phyloP scores from a whole-genome alignment of 2,888 invertebrate genomes.

The Andrena flavipes region DNA sequence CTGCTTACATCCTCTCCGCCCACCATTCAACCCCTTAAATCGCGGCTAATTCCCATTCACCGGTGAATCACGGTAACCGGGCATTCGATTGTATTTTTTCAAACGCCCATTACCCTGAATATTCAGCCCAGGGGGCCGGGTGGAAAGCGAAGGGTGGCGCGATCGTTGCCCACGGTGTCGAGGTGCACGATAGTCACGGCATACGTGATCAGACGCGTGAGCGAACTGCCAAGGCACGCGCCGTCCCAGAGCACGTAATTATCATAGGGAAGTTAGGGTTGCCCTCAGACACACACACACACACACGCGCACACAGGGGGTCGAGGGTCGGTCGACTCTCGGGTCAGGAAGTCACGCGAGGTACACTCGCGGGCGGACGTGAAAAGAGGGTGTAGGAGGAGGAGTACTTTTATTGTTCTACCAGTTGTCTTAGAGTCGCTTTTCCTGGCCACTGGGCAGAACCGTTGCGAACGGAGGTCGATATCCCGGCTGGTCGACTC shows the following conservation, averaged over 20 bases:
- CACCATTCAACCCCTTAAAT: not conserved
- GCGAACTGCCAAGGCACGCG: constrained; percentile 80
- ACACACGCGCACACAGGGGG: constrained; percentile 33
- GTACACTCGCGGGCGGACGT: constrained; percentile 63
- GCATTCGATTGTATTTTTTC: constrained; percentile 58
- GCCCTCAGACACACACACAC: constrained; percentile 51
- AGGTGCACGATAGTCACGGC: constrained; percentile 79
- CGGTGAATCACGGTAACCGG: constrained; percentile 51
- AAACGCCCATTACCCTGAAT: constrained; percentile 40
- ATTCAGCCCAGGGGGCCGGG: constrained; percentile 29
- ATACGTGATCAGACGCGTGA: constrained; percentile 77
- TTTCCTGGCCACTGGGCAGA: constrained; percentile 73
- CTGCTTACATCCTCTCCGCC: not conserved
- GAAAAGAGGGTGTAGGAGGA: constrained; percentile 46
- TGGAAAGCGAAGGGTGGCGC: constrained; percentile 39
- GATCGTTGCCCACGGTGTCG: constrained; percentile 77
- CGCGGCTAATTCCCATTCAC: constrained; percentile 18
- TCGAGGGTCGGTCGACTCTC: constrained; percentile 65
- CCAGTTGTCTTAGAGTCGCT: constrained; percentile 75
- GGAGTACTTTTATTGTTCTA: constrained; percentile 72
- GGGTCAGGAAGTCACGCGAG: constrained; percentile 82
- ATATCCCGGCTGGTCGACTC: constrained; percentile 49
- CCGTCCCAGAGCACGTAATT: constrained; percentile 81
- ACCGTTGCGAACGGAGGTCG: constrained; percentile 60
- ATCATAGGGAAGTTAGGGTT: constrained; percentile 77